Evolutionary conservation across 2,888 invertebrate genomes (phyloP).

Genomic region (Idaea straminata): DNA sequence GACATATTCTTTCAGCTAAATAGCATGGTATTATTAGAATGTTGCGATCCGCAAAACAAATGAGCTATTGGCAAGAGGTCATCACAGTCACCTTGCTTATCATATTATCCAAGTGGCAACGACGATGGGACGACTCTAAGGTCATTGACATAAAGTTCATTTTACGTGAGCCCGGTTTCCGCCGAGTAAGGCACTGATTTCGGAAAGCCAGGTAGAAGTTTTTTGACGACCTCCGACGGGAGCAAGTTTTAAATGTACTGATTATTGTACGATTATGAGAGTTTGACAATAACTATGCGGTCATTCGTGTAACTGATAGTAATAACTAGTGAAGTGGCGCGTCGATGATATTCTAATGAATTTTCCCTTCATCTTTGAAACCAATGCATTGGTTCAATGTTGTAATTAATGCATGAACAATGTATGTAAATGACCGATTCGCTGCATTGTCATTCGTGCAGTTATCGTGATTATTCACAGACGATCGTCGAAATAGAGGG

Average conservation of each 20-base stretch:
- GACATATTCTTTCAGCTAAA: background rate
- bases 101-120: constrained; percentile 21
- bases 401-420: background rate
- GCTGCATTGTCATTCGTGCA: constrained; percentile 2
- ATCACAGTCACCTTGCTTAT: constrained; percentile 43
- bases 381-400: background rate
- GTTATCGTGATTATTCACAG: background rate
- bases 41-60: constrained; percentile 33
- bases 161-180: constrained; percentile 26
- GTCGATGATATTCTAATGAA: background rate
- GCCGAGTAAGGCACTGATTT: constrained; percentile 39
- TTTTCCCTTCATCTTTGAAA: background rate
- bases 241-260: constrained; percentile 29
- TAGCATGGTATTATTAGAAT: constrained; percentile 13
- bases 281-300: background rate
- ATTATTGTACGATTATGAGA: background rate
- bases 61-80: constrained; percentile 38
- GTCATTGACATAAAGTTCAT: constrained; percentile 33
- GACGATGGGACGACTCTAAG: constrained; percentile 25
- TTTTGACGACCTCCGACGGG: constrained; percentile 47
- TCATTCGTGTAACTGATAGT: background rate
- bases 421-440: constrained; percentile 1
- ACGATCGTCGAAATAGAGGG: background rate
- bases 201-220: constrained; percentile 44
- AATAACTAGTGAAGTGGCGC: background rate